Evolutionary conservation across 2,113 vertebrate species (phyloP).

Genomic region (Columbina picui): DNA sequence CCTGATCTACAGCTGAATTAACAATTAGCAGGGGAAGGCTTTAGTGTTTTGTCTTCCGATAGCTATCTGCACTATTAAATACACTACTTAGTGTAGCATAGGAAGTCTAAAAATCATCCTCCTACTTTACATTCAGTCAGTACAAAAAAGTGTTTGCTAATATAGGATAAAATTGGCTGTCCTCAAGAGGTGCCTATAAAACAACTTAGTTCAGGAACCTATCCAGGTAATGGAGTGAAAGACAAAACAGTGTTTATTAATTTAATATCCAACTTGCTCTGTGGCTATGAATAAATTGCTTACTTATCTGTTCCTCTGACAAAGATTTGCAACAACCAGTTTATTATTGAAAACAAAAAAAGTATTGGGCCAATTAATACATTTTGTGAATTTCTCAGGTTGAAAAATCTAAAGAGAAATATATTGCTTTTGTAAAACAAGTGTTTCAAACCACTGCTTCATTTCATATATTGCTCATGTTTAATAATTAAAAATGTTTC

Average conservation of each 20-base stretch:
- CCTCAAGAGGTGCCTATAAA: neutral
- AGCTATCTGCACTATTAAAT: constrained; percentile 28
- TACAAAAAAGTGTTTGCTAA: neutral
- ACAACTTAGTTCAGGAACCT: neutral
- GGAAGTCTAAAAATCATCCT: constrained; percentile 3
- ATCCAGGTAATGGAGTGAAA: neutral
- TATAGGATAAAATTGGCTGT: neutral
- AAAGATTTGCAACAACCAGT: neutral
- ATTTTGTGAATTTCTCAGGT: neutral
- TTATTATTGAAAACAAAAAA: neutral
- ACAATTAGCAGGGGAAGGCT: constrained; percentile 25
- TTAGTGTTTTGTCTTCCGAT: constrained; percentile 1
- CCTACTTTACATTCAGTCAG: neutral
- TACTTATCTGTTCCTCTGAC: neutral
- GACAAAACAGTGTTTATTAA: neutral
- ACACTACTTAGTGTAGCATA: neutral
- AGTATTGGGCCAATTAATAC: neutral
- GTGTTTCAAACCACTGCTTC: neutral
- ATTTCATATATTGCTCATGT: neutral
- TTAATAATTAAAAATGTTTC: neutral
- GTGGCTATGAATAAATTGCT: neutral
- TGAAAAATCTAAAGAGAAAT: neutral
- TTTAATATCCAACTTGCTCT: neutral
- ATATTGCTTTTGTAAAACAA: neutral
- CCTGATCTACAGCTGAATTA: constrained; percentile 36